Evolutionary conservation across 2,113 vertebrate species (phyloP).

Genomic region (Dendrocopos noguchii): DNA sequence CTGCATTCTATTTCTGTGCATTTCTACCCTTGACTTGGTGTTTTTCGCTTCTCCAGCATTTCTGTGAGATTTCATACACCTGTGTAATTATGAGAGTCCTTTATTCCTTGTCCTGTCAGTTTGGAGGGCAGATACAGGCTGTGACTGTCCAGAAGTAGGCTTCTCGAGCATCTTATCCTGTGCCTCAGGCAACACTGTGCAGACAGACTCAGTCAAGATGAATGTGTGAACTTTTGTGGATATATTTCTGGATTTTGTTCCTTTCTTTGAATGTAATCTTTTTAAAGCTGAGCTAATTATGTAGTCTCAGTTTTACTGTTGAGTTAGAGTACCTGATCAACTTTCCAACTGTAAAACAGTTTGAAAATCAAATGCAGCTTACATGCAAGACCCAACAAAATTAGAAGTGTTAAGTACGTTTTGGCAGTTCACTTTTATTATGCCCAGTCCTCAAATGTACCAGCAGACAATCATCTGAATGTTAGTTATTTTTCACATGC

Average conservation of each 20-base stretch:
- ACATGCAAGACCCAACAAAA: constrained; percentile 84
- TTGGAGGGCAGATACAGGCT: background rate
- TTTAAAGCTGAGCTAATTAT: constrained; percentile 81
- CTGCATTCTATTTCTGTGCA: background rate
- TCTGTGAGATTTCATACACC: background rate
- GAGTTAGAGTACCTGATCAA: constrained; percentile 82
- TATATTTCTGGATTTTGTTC: constrained; percentile 75
- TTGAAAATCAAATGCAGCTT: constrained; percentile 83
- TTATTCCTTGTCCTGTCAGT: background rate
- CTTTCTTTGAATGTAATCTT: constrained; percentile 64
- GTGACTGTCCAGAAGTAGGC: constrained; percentile 37
- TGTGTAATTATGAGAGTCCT: background rate
- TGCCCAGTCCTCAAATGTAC: constrained; percentile 91
- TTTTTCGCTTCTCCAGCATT: background rate
- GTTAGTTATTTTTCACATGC: constrained; percentile 99
- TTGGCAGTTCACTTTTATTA: constrained; percentile 95
- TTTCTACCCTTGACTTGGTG: background rate
- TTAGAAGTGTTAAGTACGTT: constrained; percentile 95
- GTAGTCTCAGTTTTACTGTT: constrained; percentile 80
- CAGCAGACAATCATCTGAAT: constrained; percentile 98
- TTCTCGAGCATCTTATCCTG: constrained; percentile 31
- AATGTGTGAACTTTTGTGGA: constrained; percentile 63
- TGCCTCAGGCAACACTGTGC: constrained; percentile 43
- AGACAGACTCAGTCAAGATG: constrained; percentile 54
- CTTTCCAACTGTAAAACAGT: constrained; percentile 83